phyloP scores from a whole-genome alignment of 2,888 invertebrate genomes.

The Aproaerema taeniolella region DNA sequence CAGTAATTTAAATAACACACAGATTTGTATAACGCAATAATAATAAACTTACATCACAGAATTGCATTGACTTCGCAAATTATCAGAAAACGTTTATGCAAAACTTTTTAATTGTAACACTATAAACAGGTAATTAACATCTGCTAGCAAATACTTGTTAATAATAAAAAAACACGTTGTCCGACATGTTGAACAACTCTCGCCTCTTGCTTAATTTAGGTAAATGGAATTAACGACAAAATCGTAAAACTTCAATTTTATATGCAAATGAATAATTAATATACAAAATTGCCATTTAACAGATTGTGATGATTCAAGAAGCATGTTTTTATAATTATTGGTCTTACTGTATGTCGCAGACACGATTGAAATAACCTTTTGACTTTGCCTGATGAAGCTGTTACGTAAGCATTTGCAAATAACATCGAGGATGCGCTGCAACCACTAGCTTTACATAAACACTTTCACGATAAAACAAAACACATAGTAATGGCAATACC shows the following conservation, averaged over 20 bases:
- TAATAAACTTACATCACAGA: too few relatives aligned
- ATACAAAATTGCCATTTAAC: slow-evolving; percentile 8
- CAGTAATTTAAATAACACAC: too few relatives aligned
- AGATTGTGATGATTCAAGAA: background rate
- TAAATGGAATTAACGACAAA: background rate
- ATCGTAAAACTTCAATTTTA: background rate
- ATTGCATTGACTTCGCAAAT: too few relatives aligned
- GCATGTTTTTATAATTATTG: background rate
- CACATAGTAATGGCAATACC: slow-evolving; percentile 25
- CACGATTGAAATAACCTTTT: slow-evolving; percentile 41
- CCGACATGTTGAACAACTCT: background rate
- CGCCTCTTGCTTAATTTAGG: background rate
- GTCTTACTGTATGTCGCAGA: slow-evolving; percentile 3
- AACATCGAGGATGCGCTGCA: slow-evolving; percentile 49
- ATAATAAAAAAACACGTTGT: slow-evolving; percentile 6
- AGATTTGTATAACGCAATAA: too few relatives aligned
- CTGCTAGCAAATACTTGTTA: background rate
- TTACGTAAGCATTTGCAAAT: slow-evolving; percentile 62
- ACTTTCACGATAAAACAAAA: slow-evolving; percentile 53
- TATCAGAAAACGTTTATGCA: too few relatives aligned
- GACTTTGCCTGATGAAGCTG: slow-evolving; percentile 53
- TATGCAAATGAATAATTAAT: slow-evolving; percentile 9
- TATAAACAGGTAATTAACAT: background rate
- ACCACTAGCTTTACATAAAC: slow-evolving; percentile 51
- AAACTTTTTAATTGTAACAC: too few relatives aligned